Base-by-base conservation (phyloP, 2,797 vertebrate species). In the Pseudotriccus pelzelni region DNA sequence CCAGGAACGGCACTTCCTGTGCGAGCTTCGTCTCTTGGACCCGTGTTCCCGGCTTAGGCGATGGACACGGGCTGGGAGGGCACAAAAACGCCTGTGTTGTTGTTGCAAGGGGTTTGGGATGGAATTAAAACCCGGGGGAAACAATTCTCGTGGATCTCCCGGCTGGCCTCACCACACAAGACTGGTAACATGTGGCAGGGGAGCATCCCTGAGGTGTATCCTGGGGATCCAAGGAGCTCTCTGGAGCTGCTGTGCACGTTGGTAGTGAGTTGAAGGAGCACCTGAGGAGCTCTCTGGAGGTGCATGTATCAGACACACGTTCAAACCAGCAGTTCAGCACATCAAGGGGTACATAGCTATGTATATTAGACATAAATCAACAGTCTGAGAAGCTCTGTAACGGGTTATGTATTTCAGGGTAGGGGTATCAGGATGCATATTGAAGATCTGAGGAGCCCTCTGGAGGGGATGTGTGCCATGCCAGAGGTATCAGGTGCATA, bases 121-220 rank as follows among this genome's bases (percentile, higher is more conserved):
- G 63, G 81, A 53, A 37, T 11, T 30, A 32, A 55, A 86, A 8
- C 28, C 41, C 3, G 25, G 39, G 39, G 21, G 18, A 66, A 13
- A 13, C 1, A 1, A 7, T 41, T 73, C 19, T 49, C 9, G 0
- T 21, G 72, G 41, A 1, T n/a, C 30, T 70, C 60, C n/a, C 14
- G 0, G 7, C 5, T 1, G 10, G n/a, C 52, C 53, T 59, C 44
- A 7, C 25, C 37, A 20, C 1, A 6, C 0, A 1, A 73, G 63
- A 8, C 50, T 7, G 30, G 43, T 36, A 49, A 24, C 0, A 2
- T 13, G 1, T 1, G 30, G 60, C 37, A 64, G 67, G 39, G 39
- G 1, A 9, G 25, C 12, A 6, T 28, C 47, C 36, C 34, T 63
- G 69, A 17, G 41, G 3, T 36, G 22, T 24, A 14, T 12, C 4